These are phyloP conservation scores for Synanthedon vespiformis DNA, from an alignment of 2,888 invertebrate genomes.

Conservation along the genomic window DNA sequence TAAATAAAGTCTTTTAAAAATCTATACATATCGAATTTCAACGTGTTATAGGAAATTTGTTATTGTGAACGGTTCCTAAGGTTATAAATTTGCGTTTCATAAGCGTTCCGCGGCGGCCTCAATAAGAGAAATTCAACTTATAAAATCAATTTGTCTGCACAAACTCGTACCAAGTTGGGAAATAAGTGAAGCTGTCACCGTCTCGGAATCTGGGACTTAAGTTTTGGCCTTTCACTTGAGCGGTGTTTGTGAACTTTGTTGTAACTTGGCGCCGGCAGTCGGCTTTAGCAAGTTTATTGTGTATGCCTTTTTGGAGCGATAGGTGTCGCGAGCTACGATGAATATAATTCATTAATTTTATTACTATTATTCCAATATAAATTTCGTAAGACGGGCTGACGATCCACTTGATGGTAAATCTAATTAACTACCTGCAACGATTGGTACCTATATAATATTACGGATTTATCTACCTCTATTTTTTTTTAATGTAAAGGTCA, in stretches of 20 bases:
- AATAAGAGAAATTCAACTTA: neutral
- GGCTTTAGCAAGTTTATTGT: neutral
- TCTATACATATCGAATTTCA: no score
- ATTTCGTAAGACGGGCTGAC: neutral
- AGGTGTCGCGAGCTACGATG: neutral
- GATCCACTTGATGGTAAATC: neutral
- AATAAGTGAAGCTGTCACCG: conserved; percentile 1
- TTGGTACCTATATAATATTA: no score
- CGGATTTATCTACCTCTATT: no score
- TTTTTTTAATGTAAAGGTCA: no score
- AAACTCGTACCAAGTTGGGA: neutral
- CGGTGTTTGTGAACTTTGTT: neutral
- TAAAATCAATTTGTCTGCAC: conserved; percentile 1
- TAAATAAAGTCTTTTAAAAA: no score
- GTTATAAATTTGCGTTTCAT: neutral
- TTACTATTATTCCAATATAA: neutral
- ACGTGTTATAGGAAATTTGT: no score
- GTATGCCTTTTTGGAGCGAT: neutral
- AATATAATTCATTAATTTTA: neutral
- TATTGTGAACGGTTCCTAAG: neutral
- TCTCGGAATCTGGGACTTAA: neutral
- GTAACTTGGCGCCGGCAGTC: neutral
- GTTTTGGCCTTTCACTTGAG: conserved; percentile 1
- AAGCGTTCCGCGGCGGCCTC: neutral
- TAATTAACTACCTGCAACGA: neutral